Conservation (phyloP, 2,888 invertebrate genomes). For the Coenonympha glycerion region DNA sequence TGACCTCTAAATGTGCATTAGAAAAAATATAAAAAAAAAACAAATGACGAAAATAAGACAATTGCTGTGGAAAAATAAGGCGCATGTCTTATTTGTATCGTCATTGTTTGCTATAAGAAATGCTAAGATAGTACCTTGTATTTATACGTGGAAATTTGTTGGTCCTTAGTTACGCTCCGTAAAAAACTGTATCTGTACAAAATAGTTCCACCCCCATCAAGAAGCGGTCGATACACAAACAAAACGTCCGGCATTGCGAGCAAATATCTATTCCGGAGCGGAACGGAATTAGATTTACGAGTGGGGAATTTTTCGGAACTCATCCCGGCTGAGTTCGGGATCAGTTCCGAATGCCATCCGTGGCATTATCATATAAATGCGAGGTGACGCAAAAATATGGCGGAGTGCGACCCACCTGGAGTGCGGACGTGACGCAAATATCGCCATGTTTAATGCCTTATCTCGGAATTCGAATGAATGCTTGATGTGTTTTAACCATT, state of each 20-base stretch:
- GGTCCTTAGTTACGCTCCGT: not conserved
- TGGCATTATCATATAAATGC: constrained; percentile 50
- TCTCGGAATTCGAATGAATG: constrained; percentile 13
- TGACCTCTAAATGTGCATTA: too few species aligned
- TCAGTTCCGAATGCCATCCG: constrained; percentile 56
- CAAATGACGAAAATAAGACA: too few species aligned
- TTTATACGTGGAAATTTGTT: too few species aligned
- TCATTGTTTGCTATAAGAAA: too few species aligned
- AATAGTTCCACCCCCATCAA: not conserved
- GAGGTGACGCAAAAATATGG: constrained; percentile 68
- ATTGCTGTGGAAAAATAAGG: too few species aligned
- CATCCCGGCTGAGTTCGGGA: constrained; percentile 54
- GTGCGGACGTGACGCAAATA: constrained; percentile 23
- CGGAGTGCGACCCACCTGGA: constrained; percentile 32
- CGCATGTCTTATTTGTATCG: too few species aligned
- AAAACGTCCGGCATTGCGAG: constrained; percentile 38
- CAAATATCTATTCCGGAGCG: constrained; percentile 57
- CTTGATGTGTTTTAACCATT: too few species aligned
- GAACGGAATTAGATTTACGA: constrained; percentile 71
- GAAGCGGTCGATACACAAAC: constrained; percentile 2
- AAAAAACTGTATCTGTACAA: not conserved
- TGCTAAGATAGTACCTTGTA: too few species aligned
- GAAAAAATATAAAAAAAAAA: too few species aligned
- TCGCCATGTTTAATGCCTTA: constrained; percentile 19
- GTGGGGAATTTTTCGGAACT: constrained; percentile 67